phyloP scores from a whole-genome alignment of 2,113 vertebrate species.

The Rhegmatorhina hoffmannsi region DNA sequence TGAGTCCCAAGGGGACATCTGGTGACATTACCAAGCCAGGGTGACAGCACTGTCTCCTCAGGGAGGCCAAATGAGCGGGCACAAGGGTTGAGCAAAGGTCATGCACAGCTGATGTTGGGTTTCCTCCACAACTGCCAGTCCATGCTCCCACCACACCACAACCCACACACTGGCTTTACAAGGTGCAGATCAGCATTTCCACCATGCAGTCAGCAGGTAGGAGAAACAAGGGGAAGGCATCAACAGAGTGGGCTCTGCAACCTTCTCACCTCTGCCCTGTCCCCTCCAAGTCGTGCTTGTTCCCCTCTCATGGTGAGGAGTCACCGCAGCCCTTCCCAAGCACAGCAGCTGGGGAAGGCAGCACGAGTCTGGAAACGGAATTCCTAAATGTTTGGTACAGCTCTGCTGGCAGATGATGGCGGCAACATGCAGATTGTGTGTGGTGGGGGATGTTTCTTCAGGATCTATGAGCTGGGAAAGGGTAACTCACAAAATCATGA shows the following conservation, averaged over 20 bases:
- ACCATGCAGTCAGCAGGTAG: rapidly evolving
- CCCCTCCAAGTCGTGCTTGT: rapidly evolving
- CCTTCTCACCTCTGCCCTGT: neutral
- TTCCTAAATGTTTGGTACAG: neutral
- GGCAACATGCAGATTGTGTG: neutral
- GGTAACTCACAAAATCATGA: neutral
- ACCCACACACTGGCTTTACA: rapidly evolving
- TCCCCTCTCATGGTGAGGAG: neutral
- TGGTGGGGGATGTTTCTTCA: neutral
- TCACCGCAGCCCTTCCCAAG: neutral
- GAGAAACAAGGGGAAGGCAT: rapidly evolving
- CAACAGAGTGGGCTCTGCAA: neutral
- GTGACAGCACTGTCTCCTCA: neutral
- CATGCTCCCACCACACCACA: rapidly evolving
- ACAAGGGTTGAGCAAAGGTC: rapidly evolving
- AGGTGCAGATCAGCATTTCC: neutral
- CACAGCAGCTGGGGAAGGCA: conserved; percentile 11
- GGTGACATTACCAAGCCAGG: neutral
- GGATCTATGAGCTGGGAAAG: neutral
- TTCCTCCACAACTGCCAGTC: neutral
- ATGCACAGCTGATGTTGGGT: rapidly evolving
- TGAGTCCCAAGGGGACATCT: neutral
- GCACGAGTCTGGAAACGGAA: neutral
- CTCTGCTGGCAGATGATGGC: conserved; percentile 35
- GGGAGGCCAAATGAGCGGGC: rapidly evolving